These are phyloP conservation scores for Drosophila prosaltans DNA, from an alignment of 1,140 invertebrate species.

Conservation along the genomic window DNA sequence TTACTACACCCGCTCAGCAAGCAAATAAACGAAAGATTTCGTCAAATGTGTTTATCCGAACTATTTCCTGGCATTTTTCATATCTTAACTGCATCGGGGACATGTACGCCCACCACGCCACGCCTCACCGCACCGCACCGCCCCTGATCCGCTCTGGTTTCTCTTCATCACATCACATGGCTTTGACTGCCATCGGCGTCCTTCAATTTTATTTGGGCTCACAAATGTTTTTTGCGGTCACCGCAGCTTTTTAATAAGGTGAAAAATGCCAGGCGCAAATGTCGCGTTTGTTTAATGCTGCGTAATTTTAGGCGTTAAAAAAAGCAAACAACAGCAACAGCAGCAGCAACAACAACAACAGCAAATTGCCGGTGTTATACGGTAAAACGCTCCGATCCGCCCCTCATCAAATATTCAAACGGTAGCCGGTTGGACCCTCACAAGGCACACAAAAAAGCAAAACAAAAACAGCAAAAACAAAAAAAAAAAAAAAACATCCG, in stretches of 20 bases:
- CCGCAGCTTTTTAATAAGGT: conserved; percentile 58
- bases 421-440: conserved; percentile 53
- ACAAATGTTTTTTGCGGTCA: conserved; percentile 59
- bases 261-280: conserved; percentile 60
- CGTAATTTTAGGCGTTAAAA: conserved; percentile 79
- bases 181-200: background rate
- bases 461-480: conserved; percentile 11
- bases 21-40: conserved; percentile 13
- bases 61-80: conserved; percentile 12
- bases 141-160: too few relatives aligned
- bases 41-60: conserved; percentile 5
- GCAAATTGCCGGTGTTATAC: conserved; percentile 69
- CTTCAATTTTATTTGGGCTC: conserved; percentile 16
- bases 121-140: too few relatives aligned
- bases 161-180: too few relatives aligned
- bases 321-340: conserved; percentile 52
- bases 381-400: conserved; percentile 40
- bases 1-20: background rate
- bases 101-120: background rate
- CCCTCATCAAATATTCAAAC: conserved; percentile 80
- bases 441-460: conserved; percentile 28
- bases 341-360: conserved; percentile 34
- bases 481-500: conserved; percentile 3
- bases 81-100: conserved; percentile 1
- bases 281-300: conserved; percentile 69